Base-by-base conservation (phyloP, 2,113 vertebrate species). In the Callospermophilus lateralis region DNA sequence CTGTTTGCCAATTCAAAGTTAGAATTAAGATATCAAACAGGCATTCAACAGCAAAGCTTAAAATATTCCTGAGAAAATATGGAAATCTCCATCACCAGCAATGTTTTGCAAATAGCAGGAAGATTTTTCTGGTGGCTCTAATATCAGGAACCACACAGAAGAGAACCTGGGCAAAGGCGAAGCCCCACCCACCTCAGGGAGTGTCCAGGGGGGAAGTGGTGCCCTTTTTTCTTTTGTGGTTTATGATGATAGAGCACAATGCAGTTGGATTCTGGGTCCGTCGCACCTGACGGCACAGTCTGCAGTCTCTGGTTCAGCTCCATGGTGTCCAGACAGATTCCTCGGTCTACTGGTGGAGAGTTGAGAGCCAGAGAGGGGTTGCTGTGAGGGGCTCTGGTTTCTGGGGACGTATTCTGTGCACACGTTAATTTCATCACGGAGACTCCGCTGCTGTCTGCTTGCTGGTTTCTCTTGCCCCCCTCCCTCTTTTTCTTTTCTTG, bases 191-290 rank as follows among this genome's bases (percentile, higher is more conserved):
- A 10, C 39, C 51, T 67, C n/a, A 32, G 58, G 10, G 32, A 86
- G 10, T 32, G 16, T 91, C 65, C 22, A 6, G 0, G 0, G 0
- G 0, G 80, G 4, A 34, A 65, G 39, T 0, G 22, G 24, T 28
- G 7, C 8, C 48, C 19, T 51, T 84, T 19, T 65, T 28, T 11
- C 20, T 30, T 89, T 61, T 51, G 39, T 48, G 19, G 24, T 37
- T 73, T 42, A 11, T 53, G n/a, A 81, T 37, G 63, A 1, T 85
- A 20, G 58, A 78, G 26, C 17, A 24, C 24, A 72, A 22, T 92
- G 3, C 1, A 22, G 12, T 74, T 13, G 17, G 48, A 42, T 72
- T 37, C 8, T 6, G 0, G 8, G 4, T 76, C 1, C 48, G 45
- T 48, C 22, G 3, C 67, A 20, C 10, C 20, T 10, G 26, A 68